phyloP scores from a whole-genome alignment of 35 echinoderm and acorn worm genomes.

The Apostichopus japonicus region DNA sequence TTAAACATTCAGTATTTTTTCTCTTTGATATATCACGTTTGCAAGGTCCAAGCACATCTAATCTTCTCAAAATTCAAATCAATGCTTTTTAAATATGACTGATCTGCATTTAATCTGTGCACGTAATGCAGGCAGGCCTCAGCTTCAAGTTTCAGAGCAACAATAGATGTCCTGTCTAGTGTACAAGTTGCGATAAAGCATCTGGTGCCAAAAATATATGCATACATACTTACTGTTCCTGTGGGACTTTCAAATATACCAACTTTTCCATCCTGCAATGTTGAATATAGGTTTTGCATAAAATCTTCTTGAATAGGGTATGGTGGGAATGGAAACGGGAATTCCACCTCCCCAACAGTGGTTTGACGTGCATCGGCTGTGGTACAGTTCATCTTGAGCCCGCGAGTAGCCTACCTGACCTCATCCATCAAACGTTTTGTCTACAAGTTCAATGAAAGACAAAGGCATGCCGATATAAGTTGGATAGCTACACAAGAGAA shows the following conservation, averaged over 20 bases:
- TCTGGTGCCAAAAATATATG: too few relatives aligned
- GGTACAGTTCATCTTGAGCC: too few relatives aligned
- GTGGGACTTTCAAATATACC: slow-evolving; percentile 99
- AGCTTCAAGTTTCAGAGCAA: background rate
- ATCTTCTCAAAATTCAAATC: too few relatives aligned
- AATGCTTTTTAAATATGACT: too few relatives aligned
- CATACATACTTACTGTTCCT: slow-evolving; percentile 75
- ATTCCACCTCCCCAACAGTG: background rate
- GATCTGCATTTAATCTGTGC: background rate
- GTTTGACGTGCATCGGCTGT: background rate
- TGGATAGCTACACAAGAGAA: too few relatives aligned
- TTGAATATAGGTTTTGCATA: slow-evolving; percentile 83
- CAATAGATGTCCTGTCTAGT: background rate
- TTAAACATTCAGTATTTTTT: too few relatives aligned
- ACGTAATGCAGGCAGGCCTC: background rate
- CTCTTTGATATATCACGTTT: too few relatives aligned
- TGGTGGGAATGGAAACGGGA: slow-evolving; percentile 90
- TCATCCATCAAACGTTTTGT: too few relatives aligned
- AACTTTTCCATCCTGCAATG: slow-evolving; percentile 83
- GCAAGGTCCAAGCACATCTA: too few relatives aligned
- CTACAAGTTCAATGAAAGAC: too few relatives aligned
- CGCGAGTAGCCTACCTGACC: too few relatives aligned
- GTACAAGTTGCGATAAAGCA: background rate
- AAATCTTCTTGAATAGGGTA: slow-evolving; percentile 95
- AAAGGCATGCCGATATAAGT: too few relatives aligned